phyloP scores from a whole-genome alignment of 2,113 vertebrate species.

The Macquaria ambigua region DNA sequence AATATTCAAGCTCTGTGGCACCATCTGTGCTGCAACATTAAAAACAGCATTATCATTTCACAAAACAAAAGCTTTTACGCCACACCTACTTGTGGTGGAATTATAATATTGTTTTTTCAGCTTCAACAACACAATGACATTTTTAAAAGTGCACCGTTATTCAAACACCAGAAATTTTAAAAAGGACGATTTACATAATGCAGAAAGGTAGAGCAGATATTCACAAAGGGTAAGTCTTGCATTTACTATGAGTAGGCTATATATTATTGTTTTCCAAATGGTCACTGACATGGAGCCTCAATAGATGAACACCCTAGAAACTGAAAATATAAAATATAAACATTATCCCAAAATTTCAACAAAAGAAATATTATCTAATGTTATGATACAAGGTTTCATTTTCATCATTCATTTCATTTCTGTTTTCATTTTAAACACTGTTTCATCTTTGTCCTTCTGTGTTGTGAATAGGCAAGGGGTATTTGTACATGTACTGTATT shows the following conservation, averaged over 20 bases:
- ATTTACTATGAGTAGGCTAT: background rate
- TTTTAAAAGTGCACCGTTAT: constrained; percentile 21
- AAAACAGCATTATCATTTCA: constrained; percentile 42
- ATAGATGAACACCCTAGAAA: background rate
- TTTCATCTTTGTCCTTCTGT: constrained; percentile 19
- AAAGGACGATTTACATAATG: constrained; percentile 17
- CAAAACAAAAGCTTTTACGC: constrained; percentile 48
- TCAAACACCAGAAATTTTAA: constrained; percentile 26
- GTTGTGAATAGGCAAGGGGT: constrained; percentile 1
- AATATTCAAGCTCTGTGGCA: constrained; percentile 60
- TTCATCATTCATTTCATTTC: no score
- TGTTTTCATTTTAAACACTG: constrained; percentile 8
- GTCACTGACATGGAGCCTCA: background rate
- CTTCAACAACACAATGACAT: constrained; percentile 22
- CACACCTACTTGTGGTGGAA: constrained; percentile 23
- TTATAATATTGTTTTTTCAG: constrained; percentile 12
- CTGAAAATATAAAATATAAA: background rate
- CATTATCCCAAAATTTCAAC: background rate
- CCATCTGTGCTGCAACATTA: constrained; percentile 64
- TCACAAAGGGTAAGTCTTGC: background rate
- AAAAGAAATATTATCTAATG: constrained; percentile 7
- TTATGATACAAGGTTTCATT: background rate
- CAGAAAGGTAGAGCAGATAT: constrained; percentile 19
- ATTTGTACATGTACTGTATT: constrained; percentile 22
- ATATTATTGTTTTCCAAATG: constrained; percentile 1